A percentile compares a stretch with the other conserved stretches of the same genome.
Evolutionary conservation across 2,113 vertebrate genomes (phyloP).

Genomic region (Sterna hirundo): DNA sequence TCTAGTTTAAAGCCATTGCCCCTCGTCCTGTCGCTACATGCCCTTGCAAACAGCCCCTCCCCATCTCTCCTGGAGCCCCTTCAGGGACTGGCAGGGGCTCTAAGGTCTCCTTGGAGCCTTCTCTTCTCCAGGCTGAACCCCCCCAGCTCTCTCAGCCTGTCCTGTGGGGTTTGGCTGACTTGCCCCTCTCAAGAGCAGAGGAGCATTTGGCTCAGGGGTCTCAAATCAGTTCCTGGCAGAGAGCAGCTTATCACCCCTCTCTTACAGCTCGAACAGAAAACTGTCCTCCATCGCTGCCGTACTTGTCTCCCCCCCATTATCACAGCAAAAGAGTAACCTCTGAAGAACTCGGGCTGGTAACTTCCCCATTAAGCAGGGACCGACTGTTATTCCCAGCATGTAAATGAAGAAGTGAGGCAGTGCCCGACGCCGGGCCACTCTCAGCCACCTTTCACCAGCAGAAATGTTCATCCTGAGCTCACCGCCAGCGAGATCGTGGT

Average conservation of each 20-base stretch:
- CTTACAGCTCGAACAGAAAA: not conserved
- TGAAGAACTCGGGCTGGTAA: not conserved
- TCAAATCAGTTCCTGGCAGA: not conserved
- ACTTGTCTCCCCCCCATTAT: not conserved
- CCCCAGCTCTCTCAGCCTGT: too few relatives aligned
- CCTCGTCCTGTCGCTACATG: too few relatives aligned
- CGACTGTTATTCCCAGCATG: fast-evolving
- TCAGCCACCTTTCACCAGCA: not conserved
- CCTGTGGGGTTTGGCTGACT: not conserved
- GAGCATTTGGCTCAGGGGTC: not conserved
- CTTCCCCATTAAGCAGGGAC: not conserved
- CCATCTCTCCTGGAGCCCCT: too few relatives aligned
- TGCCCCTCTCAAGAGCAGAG: not conserved
- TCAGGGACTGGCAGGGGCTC: too few relatives aligned
- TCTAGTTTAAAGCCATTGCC: too few relatives aligned
- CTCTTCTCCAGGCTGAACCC: too few relatives aligned
- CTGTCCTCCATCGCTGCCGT: fast-evolving
- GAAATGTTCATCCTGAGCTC: not conserved
- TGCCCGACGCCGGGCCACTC: fast-evolving
- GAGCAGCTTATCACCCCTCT: not conserved
- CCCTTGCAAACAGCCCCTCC: too few relatives aligned
- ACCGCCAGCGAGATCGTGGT: fast-evolving
- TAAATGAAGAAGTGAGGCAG: not conserved
- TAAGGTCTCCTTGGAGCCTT: too few relatives aligned
- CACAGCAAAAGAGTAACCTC: not conserved